These are phyloP conservation scores for Cephus rjabovi DNA, from an alignment of 2,888 invertebrate genomes.

Conservation along the genomic window DNA sequence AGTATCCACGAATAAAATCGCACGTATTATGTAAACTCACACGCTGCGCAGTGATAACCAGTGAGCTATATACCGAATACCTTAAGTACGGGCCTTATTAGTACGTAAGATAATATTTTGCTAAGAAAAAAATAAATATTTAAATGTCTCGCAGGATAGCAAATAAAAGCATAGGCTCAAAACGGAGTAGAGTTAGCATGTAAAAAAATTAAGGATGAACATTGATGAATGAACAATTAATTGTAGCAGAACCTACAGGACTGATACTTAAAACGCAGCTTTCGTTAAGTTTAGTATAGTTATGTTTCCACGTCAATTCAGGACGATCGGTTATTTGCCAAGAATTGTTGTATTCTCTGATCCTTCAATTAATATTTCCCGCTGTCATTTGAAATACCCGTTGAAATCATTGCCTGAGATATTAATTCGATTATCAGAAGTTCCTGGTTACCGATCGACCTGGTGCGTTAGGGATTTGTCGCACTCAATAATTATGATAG, in stretches of 20 bases:
- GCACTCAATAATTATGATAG: neutral
- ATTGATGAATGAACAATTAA: constrained; percentile 7
- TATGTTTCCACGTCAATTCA: neutral
- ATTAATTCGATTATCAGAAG: neutral
- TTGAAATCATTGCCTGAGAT: neutral
- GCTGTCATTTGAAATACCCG: neutral
- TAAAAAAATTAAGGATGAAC: constrained; percentile 4
- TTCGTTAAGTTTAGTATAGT: constrained; percentile 13
- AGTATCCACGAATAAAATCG: neutral
- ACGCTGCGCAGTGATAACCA: constrained; percentile 42
- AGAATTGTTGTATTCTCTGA: neutral
- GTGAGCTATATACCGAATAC: constrained; percentile 46
- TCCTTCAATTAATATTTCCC: neutral
- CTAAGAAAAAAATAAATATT: constrained; percentile 11
- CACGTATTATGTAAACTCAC: constrained; percentile 6
- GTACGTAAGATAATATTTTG: constrained; percentile 46
- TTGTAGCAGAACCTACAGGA: constrained; percentile 11
- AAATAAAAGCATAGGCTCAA: constrained; percentile 3
- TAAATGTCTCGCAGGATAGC: constrained; percentile 5
- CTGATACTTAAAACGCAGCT: constrained; percentile 23
- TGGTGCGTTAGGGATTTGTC: neutral
- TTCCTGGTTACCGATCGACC: neutral
- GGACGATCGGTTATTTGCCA: neutral
- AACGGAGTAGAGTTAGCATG: neutral
- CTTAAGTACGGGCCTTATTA: constrained; percentile 59